Evolutionary conservation across 1,140 invertebrate genomes (phyloP), one percentile per base, ranked within the genome.

Genomic region (Pseudomyrmex flavicornis): DNA sequence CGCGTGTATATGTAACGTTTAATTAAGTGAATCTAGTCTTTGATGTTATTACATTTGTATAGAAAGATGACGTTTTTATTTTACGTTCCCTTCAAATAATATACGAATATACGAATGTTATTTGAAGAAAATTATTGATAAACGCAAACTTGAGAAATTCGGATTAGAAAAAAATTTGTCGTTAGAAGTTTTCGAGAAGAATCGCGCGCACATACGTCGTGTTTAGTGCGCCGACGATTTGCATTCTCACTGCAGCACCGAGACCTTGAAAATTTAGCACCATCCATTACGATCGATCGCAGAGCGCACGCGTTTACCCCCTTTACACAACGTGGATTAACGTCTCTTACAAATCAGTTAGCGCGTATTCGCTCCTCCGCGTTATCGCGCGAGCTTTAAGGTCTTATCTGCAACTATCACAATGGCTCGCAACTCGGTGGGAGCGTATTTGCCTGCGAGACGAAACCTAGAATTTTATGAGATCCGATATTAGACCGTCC

Each of bases 281-380:
- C 66, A 9, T 79, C 59, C 56, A 35, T 80, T 72, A 59, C 56
- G 44, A 80, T 80, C 54, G 66, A 80, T 80, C 22, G 35, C 15
- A 35, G 35, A 35, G 35, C 35, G 74, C 74, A 54, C 5, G 46
- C 74, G 26, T 72, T 80, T 35, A 35, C 35, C 15, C 66, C 75
- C 66, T 48, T 65, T 72, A 8, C 48, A 20, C 22, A 26, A 2
- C 22, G 46, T 17, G 54, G 54, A 59, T 80, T 80, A 80, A 80
- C 76, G 58, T 80, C 58, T 70, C 20, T 20, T 70, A 59, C 66
- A 72, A 80, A 80, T 80, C 76, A 80, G 76, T 80, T 72, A 80
- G 54, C 62, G 48, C 50, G 50, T 22, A 68, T 46, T 17, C 50
- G 63, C 76, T 26, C 54, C 26, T 59, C 35, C 52, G 65, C 46